Evolutionary conservation across 2,797 vertebrate genomes (phyloP), one percentile per base, ranked within the genome.

Genomic region (Sebastes goodei): DNA sequence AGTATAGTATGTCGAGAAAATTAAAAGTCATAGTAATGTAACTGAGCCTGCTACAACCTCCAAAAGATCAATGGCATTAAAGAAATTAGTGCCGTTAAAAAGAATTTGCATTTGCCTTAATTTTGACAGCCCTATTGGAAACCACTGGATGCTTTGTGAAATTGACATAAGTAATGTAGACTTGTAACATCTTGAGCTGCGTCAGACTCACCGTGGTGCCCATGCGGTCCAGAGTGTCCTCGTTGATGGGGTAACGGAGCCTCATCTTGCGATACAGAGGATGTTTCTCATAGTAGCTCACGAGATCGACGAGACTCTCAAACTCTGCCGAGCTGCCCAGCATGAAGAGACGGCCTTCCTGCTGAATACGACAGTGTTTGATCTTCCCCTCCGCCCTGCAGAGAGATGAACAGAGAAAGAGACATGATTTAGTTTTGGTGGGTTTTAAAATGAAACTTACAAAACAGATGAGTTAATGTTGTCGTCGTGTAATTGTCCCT

Each of bases 261-360:
- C 97, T 98, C 98, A 99, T 99, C 92, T 99, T 99, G 71, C 98
- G 97, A 91, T 99, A 99, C 17, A 99, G 95, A 0, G 98, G 98
- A 52, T 99, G 97, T 85, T 98, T 99, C 93, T 98, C 97, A 0
- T 99, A 97, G 93, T 99, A 98, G 91, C 96, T 98, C 89, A 99
- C 97, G 74, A 99, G 92, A 88, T 99, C 98, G 14, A 99, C 97
- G 6, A 99, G 95, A 91, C 98, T 99, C 90, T 99, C 98, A 0
- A 99, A 99, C 93, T 99, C 98, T 0, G 98, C 97, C 38, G 97
- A 94, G 14, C 94, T 99, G 35, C 98, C 98, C 52, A 99, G 87
- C 88, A 98, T 96, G 91, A 99, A 97, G 0, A 96, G 96, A 78
- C 98, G 97, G 2, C 97, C 97, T 80, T 99, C 98, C 94, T 99